Conservation (phyloP, 2,113 vertebrate genomes). For the Speoplatyrhinus poulsoni region DNA sequence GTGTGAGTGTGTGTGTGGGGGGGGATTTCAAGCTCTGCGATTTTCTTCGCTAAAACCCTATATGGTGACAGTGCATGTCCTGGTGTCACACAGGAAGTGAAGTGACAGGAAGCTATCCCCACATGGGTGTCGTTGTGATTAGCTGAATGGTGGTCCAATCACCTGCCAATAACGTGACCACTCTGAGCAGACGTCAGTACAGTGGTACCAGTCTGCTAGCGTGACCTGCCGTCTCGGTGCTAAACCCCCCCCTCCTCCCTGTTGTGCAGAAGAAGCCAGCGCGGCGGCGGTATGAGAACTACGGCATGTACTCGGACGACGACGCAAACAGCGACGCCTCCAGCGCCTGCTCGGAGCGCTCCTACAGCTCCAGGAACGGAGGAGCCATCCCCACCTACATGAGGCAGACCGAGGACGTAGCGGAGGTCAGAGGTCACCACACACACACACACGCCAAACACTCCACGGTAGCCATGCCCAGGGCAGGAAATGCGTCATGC, state of each 20-base stretch:
- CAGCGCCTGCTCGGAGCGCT: constrained; percentile 93
- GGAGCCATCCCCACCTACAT: constrained; percentile 91
- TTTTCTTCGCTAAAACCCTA: too few relatives aligned
- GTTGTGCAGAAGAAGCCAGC: constrained; percentile 88
- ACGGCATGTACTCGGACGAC: constrained; percentile 93
- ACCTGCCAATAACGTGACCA: too few relatives aligned
- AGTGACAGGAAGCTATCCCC: too few relatives aligned
- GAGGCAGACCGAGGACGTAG: constrained; percentile 95
- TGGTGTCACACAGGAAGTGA: too few relatives aligned
- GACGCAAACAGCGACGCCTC: constrained; percentile 97
- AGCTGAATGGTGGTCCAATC: too few relatives aligned
- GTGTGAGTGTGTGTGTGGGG: constrained; percentile 33
- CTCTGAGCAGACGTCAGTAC: too few relatives aligned
- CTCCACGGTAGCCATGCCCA: not conserved
- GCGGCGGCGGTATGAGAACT: constrained; percentile 89
- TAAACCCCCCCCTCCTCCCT: not conserved
- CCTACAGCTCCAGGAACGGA: constrained; percentile 93
- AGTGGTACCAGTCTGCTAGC: too few relatives aligned
- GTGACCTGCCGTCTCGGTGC: not conserved
- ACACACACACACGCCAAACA: too few relatives aligned
- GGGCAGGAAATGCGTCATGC: too few relatives aligned
- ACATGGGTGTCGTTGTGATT: too few relatives aligned
- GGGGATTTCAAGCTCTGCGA: not conserved
- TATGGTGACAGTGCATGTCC: too few relatives aligned
- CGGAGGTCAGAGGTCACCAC: constrained; percentile 72